Conservation (phyloP, 2,797 vertebrate genomes). For the Thalassophryne amazonica region DNA sequence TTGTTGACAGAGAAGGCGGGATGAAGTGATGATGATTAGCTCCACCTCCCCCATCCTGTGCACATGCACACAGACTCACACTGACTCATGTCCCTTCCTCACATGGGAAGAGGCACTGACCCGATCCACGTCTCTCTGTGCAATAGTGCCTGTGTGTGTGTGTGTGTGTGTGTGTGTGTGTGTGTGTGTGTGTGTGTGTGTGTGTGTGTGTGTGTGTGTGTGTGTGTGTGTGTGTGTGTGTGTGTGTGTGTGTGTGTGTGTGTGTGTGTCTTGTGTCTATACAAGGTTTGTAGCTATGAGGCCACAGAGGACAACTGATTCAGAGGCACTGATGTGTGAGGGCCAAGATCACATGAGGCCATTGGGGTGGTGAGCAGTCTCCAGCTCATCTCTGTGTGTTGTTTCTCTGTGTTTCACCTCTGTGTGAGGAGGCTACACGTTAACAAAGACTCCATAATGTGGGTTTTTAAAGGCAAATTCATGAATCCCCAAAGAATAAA, state of each 20-base stretch:
- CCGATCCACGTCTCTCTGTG: not conserved
- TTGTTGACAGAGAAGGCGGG: conserved; percentile 69
- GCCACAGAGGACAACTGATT: conserved; percentile 43
- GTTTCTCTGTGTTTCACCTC: too few species aligned
- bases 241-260: not conserved
- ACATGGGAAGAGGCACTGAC: conserved; percentile 25
- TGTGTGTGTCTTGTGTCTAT: conserved; percentile 20
- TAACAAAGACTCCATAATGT: too few species aligned
- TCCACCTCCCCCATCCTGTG: conserved; percentile 34
- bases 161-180: conserved; percentile 2
- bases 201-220: conserved; percentile 14
- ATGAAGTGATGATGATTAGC: conserved; percentile 64
- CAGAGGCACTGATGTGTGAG: conserved; percentile 50
- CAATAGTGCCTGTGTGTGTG: conserved; percentile 16
- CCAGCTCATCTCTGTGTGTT: too few species aligned
- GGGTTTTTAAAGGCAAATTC: too few species aligned
- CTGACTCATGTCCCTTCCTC: conserved; percentile 47
- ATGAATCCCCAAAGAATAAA: too few species aligned
- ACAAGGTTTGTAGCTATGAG: conserved; percentile 50
- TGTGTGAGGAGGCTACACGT: too few species aligned
- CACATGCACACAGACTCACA: conserved; percentile 42
- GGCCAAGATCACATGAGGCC: conserved; percentile 57
- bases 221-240: not conserved
- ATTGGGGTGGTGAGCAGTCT: conserved; percentile 29
- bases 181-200: not conserved